Conservation (phyloP, 2,113 vertebrate genomes). For the Microtus ochrogaster region DNA sequence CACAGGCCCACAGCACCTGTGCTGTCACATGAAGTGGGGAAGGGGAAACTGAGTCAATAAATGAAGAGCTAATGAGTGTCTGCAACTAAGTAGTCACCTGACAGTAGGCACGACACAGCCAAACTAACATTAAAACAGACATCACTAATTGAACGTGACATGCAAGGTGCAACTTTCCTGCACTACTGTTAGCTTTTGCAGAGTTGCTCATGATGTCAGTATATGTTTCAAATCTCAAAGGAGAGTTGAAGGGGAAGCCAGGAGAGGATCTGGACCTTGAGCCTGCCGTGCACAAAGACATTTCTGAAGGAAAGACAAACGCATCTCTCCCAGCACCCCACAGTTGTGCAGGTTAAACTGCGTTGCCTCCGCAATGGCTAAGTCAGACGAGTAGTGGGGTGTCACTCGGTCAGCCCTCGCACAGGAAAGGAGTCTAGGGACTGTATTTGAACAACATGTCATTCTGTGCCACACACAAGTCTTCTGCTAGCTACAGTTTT, state of each 20-base stretch:
- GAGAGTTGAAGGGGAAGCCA: background rate
- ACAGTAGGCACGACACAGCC: background rate
- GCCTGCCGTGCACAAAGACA: background rate
- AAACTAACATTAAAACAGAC: background rate
- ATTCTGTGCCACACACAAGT: background rate
- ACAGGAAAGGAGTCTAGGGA: too few relatives aligned
- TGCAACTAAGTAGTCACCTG: background rate
- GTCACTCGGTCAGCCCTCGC: background rate
- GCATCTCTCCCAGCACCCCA: background rate
- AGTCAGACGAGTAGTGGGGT: background rate
- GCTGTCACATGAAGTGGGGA: background rate
- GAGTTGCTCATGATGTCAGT: background rate
- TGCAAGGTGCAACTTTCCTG: background rate
- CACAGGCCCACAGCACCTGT: background rate
- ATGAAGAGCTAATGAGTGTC: background rate
- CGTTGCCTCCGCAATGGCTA: background rate
- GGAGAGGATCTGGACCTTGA: background rate
- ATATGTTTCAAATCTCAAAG: constrained; percentile 7
- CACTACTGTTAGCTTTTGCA: background rate
- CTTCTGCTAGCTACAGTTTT: background rate
- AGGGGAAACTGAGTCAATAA: background rate
- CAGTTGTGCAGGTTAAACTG: background rate
- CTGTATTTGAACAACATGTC: background rate
- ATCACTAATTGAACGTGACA: background rate
- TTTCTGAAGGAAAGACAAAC: constrained; percentile 23